Evolutionary conservation across 1,140 invertebrate genomes (phyloP).

Genomic region (Papilio dardanus): DNA sequence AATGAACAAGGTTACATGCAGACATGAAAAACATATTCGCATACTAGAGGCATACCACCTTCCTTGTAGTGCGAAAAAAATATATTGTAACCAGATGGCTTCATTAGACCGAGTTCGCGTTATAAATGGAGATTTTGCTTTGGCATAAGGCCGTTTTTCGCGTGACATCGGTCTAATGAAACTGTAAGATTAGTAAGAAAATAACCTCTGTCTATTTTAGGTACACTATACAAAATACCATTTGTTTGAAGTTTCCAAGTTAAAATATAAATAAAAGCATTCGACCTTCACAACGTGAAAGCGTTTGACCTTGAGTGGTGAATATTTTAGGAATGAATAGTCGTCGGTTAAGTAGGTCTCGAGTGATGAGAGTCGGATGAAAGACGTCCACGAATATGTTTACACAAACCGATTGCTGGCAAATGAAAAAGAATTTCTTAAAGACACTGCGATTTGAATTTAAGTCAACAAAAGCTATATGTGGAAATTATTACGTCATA

Average conservation of each 20-base stretch:
- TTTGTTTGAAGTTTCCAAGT: background rate
- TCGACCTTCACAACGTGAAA: background rate
- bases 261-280: background rate
- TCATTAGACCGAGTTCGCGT: too few species aligned
- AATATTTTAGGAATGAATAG: background rate
- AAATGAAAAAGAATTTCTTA: background rate
- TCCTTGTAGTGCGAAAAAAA: too few species aligned
- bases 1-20: too few species aligned
- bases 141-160: too few species aligned
- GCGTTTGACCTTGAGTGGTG: background rate
- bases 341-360: background rate
- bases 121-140: too few species aligned
- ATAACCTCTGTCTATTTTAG: background rate
- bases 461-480: background rate
- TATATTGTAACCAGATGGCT: too few species aligned
- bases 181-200: too few species aligned
- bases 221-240: background rate
- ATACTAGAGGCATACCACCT: too few species aligned
- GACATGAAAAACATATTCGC: too few species aligned
- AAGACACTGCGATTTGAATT: background rate
- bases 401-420: background rate
- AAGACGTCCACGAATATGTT: constrained; percentile 8
- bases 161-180: too few species aligned
- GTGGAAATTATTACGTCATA: too few species aligned
- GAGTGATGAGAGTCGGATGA: background rate